These are phyloP conservation scores for Hypolimnas misippus DNA, from an alignment of 2,888 invertebrate genomes.

Conservation along the genomic window DNA sequence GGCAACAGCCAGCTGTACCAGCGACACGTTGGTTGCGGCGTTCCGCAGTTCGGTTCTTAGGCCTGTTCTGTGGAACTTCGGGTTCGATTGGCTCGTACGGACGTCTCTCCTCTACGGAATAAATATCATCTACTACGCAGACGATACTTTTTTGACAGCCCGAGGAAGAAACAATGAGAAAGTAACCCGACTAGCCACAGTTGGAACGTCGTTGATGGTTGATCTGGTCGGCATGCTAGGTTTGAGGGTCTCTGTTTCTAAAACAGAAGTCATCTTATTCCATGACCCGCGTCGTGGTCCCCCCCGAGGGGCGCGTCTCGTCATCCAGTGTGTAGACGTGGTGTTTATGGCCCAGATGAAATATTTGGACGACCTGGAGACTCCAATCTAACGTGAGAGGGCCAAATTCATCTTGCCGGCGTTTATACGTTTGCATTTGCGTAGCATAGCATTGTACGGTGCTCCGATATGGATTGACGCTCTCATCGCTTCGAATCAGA, in stretches of 20 bases:
- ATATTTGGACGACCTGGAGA: too few relatives aligned
- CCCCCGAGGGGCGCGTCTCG: too few relatives aligned
- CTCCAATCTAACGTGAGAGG: slow-evolving; percentile 32
- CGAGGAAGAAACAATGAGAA: too few relatives aligned
- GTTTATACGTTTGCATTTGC: slow-evolving; percentile 24
- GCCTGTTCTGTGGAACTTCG: slow-evolving; percentile 27
- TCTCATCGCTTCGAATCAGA: neutral
- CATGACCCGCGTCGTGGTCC: too few relatives aligned
- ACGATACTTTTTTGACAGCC: slow-evolving; percentile 40
- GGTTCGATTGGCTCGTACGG: slow-evolving; percentile 34
- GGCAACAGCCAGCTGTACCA: neutral
- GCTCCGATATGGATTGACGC: slow-evolving; percentile 17
- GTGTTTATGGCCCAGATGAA: too few relatives aligned
- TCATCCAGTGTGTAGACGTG: too few relatives aligned
- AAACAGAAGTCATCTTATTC: slow-evolving; percentile 33
- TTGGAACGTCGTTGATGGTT: too few relatives aligned
- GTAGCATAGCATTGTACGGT: slow-evolving; percentile 29
- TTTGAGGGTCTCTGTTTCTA: slow-evolving; percentile 22
- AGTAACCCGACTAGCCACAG: too few relatives aligned
- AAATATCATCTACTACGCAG: slow-evolving; percentile 36
- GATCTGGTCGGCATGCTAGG: too few relatives aligned
- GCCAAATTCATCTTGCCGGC: slow-evolving; percentile 5
- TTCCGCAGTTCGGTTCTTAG: slow-evolving; percentile 24
- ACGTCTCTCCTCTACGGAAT: slow-evolving; percentile 16
- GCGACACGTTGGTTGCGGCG: slow-evolving; percentile 14